These are phyloP conservation scores for Caiman crocodilus DNA, from an alignment of 2,797 vertebrate species.

Conservation along the genomic window DNA sequence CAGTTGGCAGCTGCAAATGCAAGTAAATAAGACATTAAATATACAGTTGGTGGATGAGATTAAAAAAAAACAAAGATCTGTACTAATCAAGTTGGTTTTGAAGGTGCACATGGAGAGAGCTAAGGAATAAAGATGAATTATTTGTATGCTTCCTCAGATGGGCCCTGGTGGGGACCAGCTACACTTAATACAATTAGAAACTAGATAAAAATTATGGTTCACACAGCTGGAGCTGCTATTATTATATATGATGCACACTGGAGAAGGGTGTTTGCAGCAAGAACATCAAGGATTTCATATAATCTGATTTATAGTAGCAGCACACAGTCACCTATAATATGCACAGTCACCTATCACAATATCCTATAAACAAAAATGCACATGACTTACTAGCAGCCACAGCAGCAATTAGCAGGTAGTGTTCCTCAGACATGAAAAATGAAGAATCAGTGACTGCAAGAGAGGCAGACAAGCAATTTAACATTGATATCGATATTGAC, in stretches of 20 bases:
- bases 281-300: neutral
- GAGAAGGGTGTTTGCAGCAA: neutral
- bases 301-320: neutral
- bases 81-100: neutral
- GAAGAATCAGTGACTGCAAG: neutral
- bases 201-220: neutral
- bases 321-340: neutral
- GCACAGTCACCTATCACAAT: neutral
- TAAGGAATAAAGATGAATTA: neutral
- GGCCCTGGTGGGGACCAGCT: neutral
- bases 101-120: neutral
- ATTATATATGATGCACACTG: neutral
- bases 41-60: neutral
- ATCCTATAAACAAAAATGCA: neutral
- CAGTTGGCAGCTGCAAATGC: neutral
- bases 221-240: neutral
- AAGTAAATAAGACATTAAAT: neutral
- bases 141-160: slow-evolving; percentile 6
- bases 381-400: rapidly evolving
- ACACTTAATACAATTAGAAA: slow-evolving; percentile 21
- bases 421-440: neutral
- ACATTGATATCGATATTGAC: rapidly evolving
- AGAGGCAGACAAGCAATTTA: neutral
- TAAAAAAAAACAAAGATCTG: neutral
- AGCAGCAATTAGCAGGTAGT: neutral